Conservation (phyloP, 2,888 invertebrate genomes). For the Leucophora obtusa region DNA sequence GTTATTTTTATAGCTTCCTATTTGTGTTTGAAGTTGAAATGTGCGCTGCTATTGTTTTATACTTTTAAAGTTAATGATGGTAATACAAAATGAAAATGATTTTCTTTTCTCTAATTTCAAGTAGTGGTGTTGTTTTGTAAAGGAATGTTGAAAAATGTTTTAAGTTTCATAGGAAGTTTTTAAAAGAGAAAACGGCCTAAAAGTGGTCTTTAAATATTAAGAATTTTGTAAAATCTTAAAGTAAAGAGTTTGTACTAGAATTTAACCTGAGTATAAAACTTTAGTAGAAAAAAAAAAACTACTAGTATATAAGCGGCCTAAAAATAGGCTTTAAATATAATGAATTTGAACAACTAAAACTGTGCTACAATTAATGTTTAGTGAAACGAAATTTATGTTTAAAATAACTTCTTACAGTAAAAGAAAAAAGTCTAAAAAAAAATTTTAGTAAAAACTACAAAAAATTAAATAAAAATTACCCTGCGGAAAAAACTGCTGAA, state of each 20-base stretch:
- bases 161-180: neutral
- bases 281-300: too few relatives aligned
- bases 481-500: too few relatives aligned
- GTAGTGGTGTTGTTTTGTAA: neutral
- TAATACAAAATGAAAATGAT: constrained; percentile 51
- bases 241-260: too few relatives aligned
- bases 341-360: too few relatives aligned
- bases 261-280: too few relatives aligned
- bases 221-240: neutral
- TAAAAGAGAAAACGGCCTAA: neutral
- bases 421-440: too few relatives aligned
- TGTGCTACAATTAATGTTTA: too few relatives aligned
- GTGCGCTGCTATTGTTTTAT: constrained; percentile 50
- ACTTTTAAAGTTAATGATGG: constrained; percentile 57
- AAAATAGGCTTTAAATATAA: neutral
- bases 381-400: too few relatives aligned
- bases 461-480: too few relatives aligned
- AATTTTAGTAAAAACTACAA: too few relatives aligned
- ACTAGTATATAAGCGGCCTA: too few relatives aligned
- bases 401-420: too few relatives aligned
- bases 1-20: constrained; percentile 54
- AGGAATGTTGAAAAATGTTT: neutral
- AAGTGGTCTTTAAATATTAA: neutral
- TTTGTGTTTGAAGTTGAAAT: constrained; percentile 50
- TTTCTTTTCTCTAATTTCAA: constrained; percentile 20